Conservation (phyloP, 2,113 vertebrate genomes). For the Geococcyx californianus region DNA sequence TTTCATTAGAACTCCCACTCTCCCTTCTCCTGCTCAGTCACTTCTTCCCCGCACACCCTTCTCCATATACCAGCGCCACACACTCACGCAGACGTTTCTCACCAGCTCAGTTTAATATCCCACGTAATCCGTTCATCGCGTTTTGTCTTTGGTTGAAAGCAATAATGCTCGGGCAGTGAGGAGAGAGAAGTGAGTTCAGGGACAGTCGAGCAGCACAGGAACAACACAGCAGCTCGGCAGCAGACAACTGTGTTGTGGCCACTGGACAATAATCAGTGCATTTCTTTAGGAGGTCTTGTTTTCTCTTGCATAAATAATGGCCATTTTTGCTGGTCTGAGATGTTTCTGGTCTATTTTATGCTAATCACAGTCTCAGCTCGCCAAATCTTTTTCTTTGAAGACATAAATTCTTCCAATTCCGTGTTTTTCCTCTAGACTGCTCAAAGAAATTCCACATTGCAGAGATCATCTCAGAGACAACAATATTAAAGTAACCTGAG, state of each 20-base stretch:
- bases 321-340: neutral
- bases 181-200: neutral
- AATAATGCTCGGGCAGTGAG: neutral
- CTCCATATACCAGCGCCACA: fast-evolving
- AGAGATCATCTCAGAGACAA: neutral
- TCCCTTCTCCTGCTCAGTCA: neutral
- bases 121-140: neutral
- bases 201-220: neutral
- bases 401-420: neutral
- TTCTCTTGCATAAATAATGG: neutral
- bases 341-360: neutral
- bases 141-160: conserved; percentile 37
- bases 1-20: neutral
- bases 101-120: neutral
- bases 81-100: neutral
- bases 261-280: neutral
- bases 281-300: neutral
- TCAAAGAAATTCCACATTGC: neutral
- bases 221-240: neutral
- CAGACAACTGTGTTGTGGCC: neutral
- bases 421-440: neutral
- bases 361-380: neutral
- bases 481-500: neutral
- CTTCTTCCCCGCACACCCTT: neutral
- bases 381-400: neutral